Base-by-base conservation (phyloP, 2,113 vertebrate species). In the Bufo gargarizans region DNA sequence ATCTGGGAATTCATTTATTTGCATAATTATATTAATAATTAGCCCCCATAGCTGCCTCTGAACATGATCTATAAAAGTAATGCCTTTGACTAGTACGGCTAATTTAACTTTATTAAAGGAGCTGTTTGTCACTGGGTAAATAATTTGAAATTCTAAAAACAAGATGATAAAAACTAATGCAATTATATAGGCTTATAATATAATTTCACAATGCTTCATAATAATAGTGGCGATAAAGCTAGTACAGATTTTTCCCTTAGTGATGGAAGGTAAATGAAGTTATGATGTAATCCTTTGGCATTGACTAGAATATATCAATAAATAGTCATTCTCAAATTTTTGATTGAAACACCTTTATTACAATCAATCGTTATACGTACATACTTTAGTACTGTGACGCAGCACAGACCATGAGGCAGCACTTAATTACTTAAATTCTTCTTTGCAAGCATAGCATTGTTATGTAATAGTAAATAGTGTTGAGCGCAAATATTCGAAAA, bases 21-120 rank as follows among this genome's bases (percentile, higher is more conserved):
- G 78, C 77, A 88, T 88, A 88, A 88, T 88, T 82, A 88, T 88
- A 88, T 72, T 82, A 81, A 88, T 82, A 88, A 81, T 59, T 65
- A 80, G 55, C 85, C 67, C 86, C 78, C 33, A 55, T 88, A 79
- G 86, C 76, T 79, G 56, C 9, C 33, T 56, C n/a, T 81, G 63
- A 79, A 86, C 59, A 67, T 86, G 76, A 86, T 79, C 85, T 86
- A 63, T 65, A 86, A 33, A 11, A 79, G 65, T 79, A 78, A 86
- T 33, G 47, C 20, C 58, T 86, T 77, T n/a, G 69, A 53, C 47
- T 43, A 77, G 56, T 78, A 55, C 43, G 49, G 56, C 58, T 77
- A 47, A 78, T 86, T 65, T 86, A 49, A 86, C 47, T 78, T 78
- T 79, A 63, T 67, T 65, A 86, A 86, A 79, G 56, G 47, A 69